Conservation (phyloP, 2,797 vertebrate species). For the Phrynocephalus vlangalii region DNA sequence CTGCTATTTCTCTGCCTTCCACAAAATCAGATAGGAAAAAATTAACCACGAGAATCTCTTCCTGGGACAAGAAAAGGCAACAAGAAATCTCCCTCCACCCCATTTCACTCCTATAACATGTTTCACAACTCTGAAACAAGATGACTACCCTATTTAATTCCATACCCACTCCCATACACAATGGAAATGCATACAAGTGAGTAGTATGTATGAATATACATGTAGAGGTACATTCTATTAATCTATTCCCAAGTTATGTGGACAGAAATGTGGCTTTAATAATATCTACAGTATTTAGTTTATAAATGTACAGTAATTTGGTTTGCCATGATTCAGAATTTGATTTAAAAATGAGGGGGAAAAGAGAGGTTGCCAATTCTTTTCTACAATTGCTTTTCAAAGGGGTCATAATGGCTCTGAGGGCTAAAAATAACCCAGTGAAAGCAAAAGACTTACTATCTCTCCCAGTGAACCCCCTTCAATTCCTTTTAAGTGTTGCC, state of each 20-base stretch:
- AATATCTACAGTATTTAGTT: not conserved
- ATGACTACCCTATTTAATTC: not conserved
- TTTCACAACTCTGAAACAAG: not conserved
- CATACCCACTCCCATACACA: not conserved
- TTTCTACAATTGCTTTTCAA: slow-evolving; percentile 3
- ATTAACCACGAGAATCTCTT: not conserved
- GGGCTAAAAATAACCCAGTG: slow-evolving; percentile 23
- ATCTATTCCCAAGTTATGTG: not conserved
- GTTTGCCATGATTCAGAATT: slow-evolving; percentile 7
- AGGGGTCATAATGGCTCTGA: not conserved
- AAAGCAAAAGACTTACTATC: not conserved
- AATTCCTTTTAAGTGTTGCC: slow-evolving; percentile 27
- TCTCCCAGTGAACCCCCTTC: not conserved
- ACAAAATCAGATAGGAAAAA: not conserved
- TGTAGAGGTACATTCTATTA: not conserved
- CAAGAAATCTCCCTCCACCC: not conserved
- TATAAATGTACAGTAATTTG: not conserved
- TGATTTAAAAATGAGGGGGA: not conserved
- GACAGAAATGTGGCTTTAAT: not conserved
- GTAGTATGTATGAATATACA: no score
- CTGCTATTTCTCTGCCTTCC: not conserved
- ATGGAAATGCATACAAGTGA: not conserved
- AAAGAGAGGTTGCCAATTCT: not conserved
- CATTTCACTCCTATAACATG: no score
- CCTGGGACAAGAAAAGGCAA: not conserved